Evolutionary conservation across 2,888 invertebrate species (phyloP).

Genomic region (Apodemia zela): DNA sequence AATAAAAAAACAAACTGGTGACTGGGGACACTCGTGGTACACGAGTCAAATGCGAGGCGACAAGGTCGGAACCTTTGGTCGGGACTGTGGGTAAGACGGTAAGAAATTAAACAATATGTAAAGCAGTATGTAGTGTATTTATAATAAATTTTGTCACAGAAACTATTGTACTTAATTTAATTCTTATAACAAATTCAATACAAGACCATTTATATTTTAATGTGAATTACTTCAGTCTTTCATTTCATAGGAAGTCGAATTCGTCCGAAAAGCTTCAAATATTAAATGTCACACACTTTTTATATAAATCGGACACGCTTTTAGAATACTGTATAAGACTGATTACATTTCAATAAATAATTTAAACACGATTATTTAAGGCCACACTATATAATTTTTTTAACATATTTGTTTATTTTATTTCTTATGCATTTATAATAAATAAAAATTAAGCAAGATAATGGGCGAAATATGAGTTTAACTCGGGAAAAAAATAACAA

Average conservation of each 20-base stretch:
- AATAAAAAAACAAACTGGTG: too few species aligned
- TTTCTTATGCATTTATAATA: conserved; percentile 27
- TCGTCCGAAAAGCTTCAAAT: conserved; percentile 6
- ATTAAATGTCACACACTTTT: conserved; percentile 19
- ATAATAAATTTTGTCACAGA: conserved; percentile 64
- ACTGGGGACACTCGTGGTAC: too few species aligned
- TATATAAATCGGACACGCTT: conserved; percentile 10
- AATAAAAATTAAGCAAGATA: conserved; percentile 33
- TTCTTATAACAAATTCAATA: conserved; percentile 39
- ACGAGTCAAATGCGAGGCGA: too few species aligned
- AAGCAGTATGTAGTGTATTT: conserved; percentile 69
- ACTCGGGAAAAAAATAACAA: conserved; percentile 49
- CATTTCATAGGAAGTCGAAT: conserved; percentile 19
- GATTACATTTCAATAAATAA: conserved; percentile 26
- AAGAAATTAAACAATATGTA: conserved; percentile 38
- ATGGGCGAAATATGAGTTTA: conserved; percentile 51
- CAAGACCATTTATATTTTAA: conserved; percentile 38
- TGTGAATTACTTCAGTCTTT: conserved; percentile 35
- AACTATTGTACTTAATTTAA: conserved; percentile 68
- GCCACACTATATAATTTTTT: conserved; percentile 27
- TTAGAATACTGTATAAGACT: conserved; percentile 7
- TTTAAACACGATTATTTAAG: conserved; percentile 28
- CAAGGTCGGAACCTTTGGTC: too few species aligned
- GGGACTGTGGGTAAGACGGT: background rate
- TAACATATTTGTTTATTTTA: conserved; percentile 21